These are phyloP conservation scores for Mythimna impura DNA, from an alignment of 2,888 invertebrate species.

Conservation along the genomic window DNA sequence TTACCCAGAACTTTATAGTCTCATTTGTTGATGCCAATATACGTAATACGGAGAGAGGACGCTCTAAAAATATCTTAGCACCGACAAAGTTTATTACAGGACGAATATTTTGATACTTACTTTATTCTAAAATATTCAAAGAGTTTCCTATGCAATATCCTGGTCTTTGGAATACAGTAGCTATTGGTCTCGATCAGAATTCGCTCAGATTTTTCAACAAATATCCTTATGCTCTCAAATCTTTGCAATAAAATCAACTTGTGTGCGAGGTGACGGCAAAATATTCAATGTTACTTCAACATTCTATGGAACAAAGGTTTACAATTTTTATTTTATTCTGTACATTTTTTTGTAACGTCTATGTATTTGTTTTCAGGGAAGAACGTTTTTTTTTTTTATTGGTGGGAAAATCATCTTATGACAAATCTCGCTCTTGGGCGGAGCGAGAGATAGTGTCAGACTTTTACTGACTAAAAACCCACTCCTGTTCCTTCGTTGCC, in stretches of 20 bases:
- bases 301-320: constrained; percentile 27
- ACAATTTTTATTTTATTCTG: constrained; percentile 14
- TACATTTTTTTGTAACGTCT: not conserved
- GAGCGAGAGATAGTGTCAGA: too few species aligned
- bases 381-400: too few species aligned
- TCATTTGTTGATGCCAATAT: constrained; percentile 49
- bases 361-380: not conserved
- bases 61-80: constrained; percentile 34
- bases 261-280: constrained; percentile 36
- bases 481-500: too few species aligned
- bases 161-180: constrained; percentile 23
- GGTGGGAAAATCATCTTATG: too few species aligned
- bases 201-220: constrained; percentile 37
- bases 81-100: constrained; percentile 20
- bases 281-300: constrained; percentile 41
- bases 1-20: constrained; percentile 38
- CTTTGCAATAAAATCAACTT: constrained; percentile 41
- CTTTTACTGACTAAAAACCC: too few species aligned
- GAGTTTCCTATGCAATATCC: constrained; percentile 17
- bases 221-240: constrained; percentile 32
- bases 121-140: constrained; percentile 40
- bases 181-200: constrained; percentile 32
- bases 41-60: constrained; percentile 12
- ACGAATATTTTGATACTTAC: constrained; percentile 25
- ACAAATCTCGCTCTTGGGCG: too few species aligned